Conservation (phyloP, 2,113 vertebrate genomes). For the Etheostoma cragini region DNA sequence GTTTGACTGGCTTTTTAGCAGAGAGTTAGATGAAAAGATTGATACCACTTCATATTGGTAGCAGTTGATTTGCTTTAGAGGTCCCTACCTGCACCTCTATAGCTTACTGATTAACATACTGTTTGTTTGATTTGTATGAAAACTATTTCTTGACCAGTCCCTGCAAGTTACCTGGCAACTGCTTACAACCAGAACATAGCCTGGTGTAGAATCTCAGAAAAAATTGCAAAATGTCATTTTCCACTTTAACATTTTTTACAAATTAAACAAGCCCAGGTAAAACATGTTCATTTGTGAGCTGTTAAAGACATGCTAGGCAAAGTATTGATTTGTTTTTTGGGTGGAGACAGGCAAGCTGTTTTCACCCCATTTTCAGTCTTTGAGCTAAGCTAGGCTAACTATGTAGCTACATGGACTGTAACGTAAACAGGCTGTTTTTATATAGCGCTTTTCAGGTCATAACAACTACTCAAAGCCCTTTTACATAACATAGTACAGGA, state of each 20-base stretch:
- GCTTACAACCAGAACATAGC: not conserved
- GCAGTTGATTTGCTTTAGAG: not conserved
- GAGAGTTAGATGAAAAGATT: not conserved
- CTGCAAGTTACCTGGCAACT: not conserved
- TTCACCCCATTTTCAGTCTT: not conserved
- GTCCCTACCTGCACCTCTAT: too few species aligned
- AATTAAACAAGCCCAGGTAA: not conserved
- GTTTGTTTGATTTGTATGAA: not conserved
- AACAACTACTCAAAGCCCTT: too few species aligned
- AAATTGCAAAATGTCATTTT: not conserved
- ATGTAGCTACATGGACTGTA: too few species aligned
- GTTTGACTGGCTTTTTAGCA: too few species aligned
- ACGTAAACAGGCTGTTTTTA: too few species aligned
- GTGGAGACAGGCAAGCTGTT: not conserved
- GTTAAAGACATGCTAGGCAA: not conserved
- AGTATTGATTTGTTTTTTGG: too few species aligned
- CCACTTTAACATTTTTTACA: not conserved
- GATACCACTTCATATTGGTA: not conserved
- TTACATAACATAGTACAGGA: too few species aligned
- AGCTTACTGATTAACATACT: not conserved
- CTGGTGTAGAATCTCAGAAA: too few species aligned
- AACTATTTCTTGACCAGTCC: not conserved
- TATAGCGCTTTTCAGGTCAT: too few species aligned
- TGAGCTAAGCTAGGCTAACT: constrained; percentile 3
- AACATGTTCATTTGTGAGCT: not conserved